Base-by-base conservation (phyloP, 2,888 invertebrate genomes). In the Dryocosmus kuriphilus region DNA sequence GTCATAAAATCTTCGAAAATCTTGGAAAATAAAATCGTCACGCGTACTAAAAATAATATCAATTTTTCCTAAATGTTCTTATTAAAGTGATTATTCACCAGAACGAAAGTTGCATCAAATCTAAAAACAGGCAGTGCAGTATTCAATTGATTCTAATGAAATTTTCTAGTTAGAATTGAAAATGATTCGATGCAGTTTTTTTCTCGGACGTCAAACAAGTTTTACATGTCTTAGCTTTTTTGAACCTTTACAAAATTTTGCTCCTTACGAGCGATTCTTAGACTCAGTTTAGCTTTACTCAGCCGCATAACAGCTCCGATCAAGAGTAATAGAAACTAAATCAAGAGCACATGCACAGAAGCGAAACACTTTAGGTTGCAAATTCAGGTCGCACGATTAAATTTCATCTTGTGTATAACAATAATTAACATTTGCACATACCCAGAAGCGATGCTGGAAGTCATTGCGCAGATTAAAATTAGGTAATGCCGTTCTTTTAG, bases 381-480 rank as follows among this genome's bases (percentile, higher is more conserved):
- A 60, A 27, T 60, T 6, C 60, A 60, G 16, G 27, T 60, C 27
- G 27, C 60, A 60, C 60, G 60, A 60, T 16, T 16, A 60, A 51
- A 71, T 71, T 46, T 30, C 46, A 55, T 51, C 30, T 71, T 71
- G 71, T 71, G 51, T 71, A 71, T 71, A 71, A 71, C 46, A 46
- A 16, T 46, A 55, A 65, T 67, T 27, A 46, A 67, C 27, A 67
- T 32, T 71, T 71, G 46, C 51, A 51, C 30, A 30, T 30, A 51
- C 51, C 51, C 51, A 71, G 51, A 71, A 51, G 51, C 32, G 51
- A 71, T 71, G 71, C 71, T 71, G 71, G 51, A 71, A 22, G 71
- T 71, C 71, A 71, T 71, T 71, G 71, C 71, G 76, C 38, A 24
- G 57, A 63, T 77, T 76, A 51, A 51, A 24, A 62, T 62, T 74